Conservation (phyloP, 2,797 vertebrate species). For the Microtus obscurus region DNA sequence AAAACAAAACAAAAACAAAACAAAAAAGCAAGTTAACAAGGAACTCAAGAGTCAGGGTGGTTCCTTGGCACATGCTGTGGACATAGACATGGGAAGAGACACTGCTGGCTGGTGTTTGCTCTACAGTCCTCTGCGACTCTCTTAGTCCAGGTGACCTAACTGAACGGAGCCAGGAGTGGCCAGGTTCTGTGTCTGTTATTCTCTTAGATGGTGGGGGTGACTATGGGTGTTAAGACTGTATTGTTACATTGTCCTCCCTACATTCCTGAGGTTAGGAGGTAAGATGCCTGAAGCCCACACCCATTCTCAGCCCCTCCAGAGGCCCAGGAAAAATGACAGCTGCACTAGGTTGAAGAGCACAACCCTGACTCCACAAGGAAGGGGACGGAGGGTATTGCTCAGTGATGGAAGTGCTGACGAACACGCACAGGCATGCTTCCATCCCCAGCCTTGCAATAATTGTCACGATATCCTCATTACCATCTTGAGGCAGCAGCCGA, state of each 20-base stretch:
- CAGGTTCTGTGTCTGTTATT: background rate
- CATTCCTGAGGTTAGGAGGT: background rate
- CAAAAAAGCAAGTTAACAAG: background rate
- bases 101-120: accelerated
- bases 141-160: background rate
- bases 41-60: accelerated
- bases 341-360: background rate
- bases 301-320: background rate
- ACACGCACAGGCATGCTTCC: background rate
- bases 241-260: background rate
- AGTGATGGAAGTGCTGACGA: background rate
- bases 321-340: background rate
- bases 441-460: background rate
- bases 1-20: too few species aligned
- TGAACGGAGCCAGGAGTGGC: background rate
- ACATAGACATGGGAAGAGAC: too few species aligned
- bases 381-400: background rate
- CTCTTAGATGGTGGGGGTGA: background rate
- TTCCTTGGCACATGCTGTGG: background rate
- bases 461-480: background rate
- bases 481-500: background rate
- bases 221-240: background rate
- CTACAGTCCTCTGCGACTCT: accelerated
- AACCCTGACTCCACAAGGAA: background rate
- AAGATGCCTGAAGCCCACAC: background rate